phyloP scores from a whole-genome alignment of 1,140 invertebrate genomes.

The Campoletis sonorensis region DNA sequence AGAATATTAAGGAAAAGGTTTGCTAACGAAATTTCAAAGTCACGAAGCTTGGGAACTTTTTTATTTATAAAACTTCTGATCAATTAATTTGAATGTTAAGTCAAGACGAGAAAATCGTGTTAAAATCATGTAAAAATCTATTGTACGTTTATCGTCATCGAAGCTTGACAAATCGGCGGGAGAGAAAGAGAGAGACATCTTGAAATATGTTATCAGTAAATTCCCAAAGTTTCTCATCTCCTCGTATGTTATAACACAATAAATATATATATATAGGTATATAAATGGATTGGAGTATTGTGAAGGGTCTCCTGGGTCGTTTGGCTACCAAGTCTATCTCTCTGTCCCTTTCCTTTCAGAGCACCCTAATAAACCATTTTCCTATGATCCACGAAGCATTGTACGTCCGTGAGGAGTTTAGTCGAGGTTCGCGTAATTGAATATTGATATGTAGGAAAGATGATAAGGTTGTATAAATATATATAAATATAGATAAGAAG shows the following conservation, averaged over 20 bases:
- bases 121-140: constrained; percentile 42
- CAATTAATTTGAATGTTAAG: neutral
- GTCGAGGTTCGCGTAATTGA: constrained; percentile 62
- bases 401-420: constrained; percentile 50
- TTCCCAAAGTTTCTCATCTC: constrained; percentile 23
- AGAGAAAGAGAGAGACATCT: constrained; percentile 6
- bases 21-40: no score
- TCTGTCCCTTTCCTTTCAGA: neutral
- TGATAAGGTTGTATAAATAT: constrained; percentile 42
- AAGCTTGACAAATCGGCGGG: neutral
- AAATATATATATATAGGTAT: neutral
- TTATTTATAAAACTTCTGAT: no score
- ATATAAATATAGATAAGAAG: no score
- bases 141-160: constrained; percentile 25
- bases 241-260: neutral
- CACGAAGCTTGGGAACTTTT: no score
- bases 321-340: constrained; percentile 51
- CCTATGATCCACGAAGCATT: constrained; percentile 53
- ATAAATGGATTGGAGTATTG: neutral
- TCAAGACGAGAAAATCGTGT: neutral
- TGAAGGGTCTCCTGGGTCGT: constrained; percentile 5
- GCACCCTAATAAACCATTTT: constrained; percentile 62
- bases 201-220: constrained; percentile 28
- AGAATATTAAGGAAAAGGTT: no score
- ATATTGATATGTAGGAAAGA: constrained; percentile 66